Evolutionary conservation across 2,797 vertebrate species (phyloP).

Genomic region (Lateolabrax maculatus): DNA sequence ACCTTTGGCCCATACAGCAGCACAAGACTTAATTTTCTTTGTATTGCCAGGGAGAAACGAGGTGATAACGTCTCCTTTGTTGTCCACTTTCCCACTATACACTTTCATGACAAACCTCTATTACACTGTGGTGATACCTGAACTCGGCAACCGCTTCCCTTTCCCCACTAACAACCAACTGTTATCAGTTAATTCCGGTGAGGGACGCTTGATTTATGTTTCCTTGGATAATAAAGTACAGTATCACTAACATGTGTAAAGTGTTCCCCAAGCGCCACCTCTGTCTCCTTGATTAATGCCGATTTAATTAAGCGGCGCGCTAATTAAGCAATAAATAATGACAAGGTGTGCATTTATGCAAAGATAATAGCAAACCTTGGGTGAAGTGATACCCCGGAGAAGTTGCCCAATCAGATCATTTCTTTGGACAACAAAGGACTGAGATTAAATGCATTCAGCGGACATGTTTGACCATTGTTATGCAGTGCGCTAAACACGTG

Average conservation of each 20-base stretch:
- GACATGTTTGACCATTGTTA: constrained; percentile 71
- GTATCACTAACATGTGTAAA: constrained; percentile 86
- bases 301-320: constrained; percentile 85
- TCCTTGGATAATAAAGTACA: constrained; percentile 84
- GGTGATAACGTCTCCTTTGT: constrained; percentile 28
- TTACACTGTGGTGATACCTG: constrained; percentile 17
- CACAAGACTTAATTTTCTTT: constrained; percentile 18
- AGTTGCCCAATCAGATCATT: constrained; percentile 70
- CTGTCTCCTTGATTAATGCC: constrained; percentile 88
- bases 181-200: constrained; percentile 80
- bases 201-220: constrained; percentile 79
- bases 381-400: constrained; percentile 69
- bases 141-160: background rate
- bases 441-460: constrained; percentile 60
- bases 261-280: constrained; percentile 79
- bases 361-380: constrained; percentile 81
- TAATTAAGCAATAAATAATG: constrained; percentile 90
- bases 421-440: constrained; percentile 68
- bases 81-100: background rate
- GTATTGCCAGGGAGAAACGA: constrained; percentile 11
- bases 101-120: constrained; percentile 18
- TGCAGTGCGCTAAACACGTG: constrained; percentile 37
- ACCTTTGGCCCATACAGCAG: background rate
- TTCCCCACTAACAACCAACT: constrained; percentile 54
- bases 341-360: constrained; percentile 85